Evolutionary conservation across 2,888 invertebrate genomes (phyloP).

Genomic region (Schizotus pectinicornis): DNA sequence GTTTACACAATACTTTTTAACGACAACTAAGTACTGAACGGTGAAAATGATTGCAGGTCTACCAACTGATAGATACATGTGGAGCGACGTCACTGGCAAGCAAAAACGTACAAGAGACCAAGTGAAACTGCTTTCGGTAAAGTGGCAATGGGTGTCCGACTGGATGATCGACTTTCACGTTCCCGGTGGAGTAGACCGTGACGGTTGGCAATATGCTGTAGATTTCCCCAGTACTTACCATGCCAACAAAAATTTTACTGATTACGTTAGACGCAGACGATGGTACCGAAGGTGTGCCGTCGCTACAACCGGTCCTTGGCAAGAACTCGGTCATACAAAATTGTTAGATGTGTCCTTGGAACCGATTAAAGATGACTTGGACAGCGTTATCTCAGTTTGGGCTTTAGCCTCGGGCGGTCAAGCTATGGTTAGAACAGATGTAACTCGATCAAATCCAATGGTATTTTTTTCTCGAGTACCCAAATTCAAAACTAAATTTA

Average conservation of each 20-base stretch:
- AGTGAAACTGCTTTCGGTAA: slow-evolving; percentile 81
- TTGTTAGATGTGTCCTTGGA: slow-evolving; percentile 75
- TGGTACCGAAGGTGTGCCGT: slow-evolving; percentile 71
- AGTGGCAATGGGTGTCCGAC: slow-evolving; percentile 92
- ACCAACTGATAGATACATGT: slow-evolving; percentile 87
- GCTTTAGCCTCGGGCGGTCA: slow-evolving; percentile 87
- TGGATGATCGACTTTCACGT: slow-evolving; percentile 93
- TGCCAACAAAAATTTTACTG: slow-evolving; percentile 83
- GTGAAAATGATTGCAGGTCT: slow-evolving; percentile 62
- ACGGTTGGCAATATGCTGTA: slow-evolving; percentile 95
- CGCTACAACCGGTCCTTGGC: slow-evolving; percentile 87
- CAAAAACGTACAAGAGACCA: slow-evolving; percentile 85
- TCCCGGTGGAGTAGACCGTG: slow-evolving; percentile 86
- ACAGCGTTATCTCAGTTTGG: slow-evolving; percentile 72
- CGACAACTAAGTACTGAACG: no score
- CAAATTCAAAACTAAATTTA: background rate
- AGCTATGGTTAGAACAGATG: slow-evolving; percentile 81
- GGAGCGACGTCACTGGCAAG: slow-evolving; percentile 88
- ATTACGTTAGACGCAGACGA: slow-evolving; percentile 74
- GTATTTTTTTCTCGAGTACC: slow-evolving; percentile 58
- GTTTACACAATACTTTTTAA: background rate
- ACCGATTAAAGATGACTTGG: slow-evolving; percentile 59
- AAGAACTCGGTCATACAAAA: slow-evolving; percentile 84
- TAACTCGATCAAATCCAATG: slow-evolving; percentile 73
- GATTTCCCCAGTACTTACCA: slow-evolving; percentile 91